These are phyloP conservation scores for Meloidogyne chitwoodi DNA, from an alignment of 1,140 invertebrate species.

Conservation along the genomic window DNA sequence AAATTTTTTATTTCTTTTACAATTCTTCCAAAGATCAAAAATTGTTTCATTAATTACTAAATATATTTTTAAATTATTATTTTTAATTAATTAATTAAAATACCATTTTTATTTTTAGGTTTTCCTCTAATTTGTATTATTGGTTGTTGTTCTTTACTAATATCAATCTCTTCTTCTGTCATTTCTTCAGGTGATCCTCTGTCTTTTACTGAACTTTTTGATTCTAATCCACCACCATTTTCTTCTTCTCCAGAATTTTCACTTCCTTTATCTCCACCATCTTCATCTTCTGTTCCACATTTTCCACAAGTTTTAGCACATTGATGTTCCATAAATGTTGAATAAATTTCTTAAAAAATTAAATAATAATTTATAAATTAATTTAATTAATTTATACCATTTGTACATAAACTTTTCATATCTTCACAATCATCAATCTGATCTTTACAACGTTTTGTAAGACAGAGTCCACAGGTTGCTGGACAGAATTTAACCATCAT, in stretches of 20 bases:
- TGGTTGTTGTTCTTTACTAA: background rate
- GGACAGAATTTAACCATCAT: constrained; percentile 51
- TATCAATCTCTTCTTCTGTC: background rate
- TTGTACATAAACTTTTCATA: constrained; percentile 45
- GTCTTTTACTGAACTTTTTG: background rate
- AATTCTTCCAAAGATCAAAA: constrained; percentile 47
- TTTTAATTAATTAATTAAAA: background rate
- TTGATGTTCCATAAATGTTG: constrained; percentile 48
- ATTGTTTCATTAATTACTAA: constrained; percentile 8
- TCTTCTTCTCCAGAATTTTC: constrained; percentile 4
- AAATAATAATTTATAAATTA: background rate
- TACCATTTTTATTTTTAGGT: constrained; percentile 11
- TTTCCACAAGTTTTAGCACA: constrained; percentile 43
- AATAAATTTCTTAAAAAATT: constrained; percentile 29
- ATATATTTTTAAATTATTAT: background rate
- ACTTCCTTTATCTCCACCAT: constrained; percentile 13
- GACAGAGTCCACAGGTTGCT: constrained; percentile 44
- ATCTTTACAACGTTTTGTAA: constrained; percentile 39
- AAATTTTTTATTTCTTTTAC: constrained; percentile 42
- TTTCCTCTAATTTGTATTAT: background rate
- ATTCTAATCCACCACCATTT: constrained; percentile 9
- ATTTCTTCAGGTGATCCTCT: constrained; percentile 2
- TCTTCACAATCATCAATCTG: constrained; percentile 47
- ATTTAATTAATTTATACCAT: constrained; percentile 3
- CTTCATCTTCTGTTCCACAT: constrained; percentile 35